Base-by-base conservation (phyloP, 2,888 invertebrate species). In the Mythimna lalbum region DNA sequence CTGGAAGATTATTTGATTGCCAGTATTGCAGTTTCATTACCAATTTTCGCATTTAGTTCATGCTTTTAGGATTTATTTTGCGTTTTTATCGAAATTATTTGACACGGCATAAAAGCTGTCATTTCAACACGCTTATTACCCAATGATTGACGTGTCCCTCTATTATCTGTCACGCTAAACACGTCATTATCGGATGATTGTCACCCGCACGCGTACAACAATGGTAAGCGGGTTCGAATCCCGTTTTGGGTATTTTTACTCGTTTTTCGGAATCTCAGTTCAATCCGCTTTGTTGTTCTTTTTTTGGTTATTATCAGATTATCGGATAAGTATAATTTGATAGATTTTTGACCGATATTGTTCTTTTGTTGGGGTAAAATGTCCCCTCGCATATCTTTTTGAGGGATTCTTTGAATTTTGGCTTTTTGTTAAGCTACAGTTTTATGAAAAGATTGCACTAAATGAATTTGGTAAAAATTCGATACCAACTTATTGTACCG, bases 141-240 rank as follows among this genome's bases (percentile, higher is more conserved):
- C 47, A 66, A 82, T 90, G 90, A 90, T 89, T 89, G 91, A 90
- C 90, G 87, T 73, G 57, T 79, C 76, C 82, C 86, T 31, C 33
- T 78, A 87, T 86, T 82, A 86, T 87, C 79, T 76, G 76, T 82
- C 77, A 80, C 69, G 73, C 82, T 76, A 69, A 88, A 86, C 86
- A 86, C 84, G 84, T 87, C 83, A 90, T 91, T 90, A 90, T 85
- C 81, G 87, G 88, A 88, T 91, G 82, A 88, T 89, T 86, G 90
- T 85, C 88, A 75, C 63, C 77, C 76, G 75, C 83, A 77, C 77
- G 75, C 80, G 80, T 66, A 49, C 31, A 65, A 88, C 84, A 89
- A 90, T 84, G 63, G 82, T 68, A 59, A 86, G 69, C 80, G 73
- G 57, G 80, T 62, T 74, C 14, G 56, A 70, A 70, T 74, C 80